Evolutionary conservation across 2,113 vertebrate genomes (phyloP), one percentile per base, ranked within the genome.

Genomic region (Tragelaphus strepsiceros): DNA sequence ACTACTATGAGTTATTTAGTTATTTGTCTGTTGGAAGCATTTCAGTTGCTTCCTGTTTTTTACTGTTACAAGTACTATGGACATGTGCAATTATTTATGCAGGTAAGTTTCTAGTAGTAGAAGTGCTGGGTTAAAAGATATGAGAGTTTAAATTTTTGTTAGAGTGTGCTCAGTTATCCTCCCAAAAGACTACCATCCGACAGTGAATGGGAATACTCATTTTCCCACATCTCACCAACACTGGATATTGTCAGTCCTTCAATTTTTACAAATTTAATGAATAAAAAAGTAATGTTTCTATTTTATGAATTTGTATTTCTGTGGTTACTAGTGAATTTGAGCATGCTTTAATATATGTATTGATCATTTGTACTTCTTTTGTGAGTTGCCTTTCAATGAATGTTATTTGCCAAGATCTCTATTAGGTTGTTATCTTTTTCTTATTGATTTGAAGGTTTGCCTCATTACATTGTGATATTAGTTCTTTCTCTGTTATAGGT

Each of bases 271-370:
- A 89, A 82, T 95, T 61, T 89, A 71, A 56, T 88, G 61, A 61
- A n/a, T 87, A 49, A 90, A 74, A 92, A 67, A n/a, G 43, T 43
- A 88, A 30, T 88, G 53, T 39, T 92, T 58, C 77, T 85, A 17
- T 90, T 90, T 95, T 95, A 81, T n/a, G 94, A n/a, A 80, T 74
- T 80, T 96, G 22, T 84, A 81, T 97, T 88, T 97, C 71, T 94
- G 81, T 93, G 96, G 51, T 93, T 93, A 83, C 78, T 93, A 77
- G 71, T 53, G 49, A 91, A 53, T 97, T 82, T 46, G 43, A 78
- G 59, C 53, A 74, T 58, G 15, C 93, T 94, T 88, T 85, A 46
- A 82, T 81, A 26, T 96, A 92, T 95, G 86, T 95, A 59, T 84
- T 85, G 51, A 91, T 93, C n/a, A 86, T 88, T 85, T 91, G 46